Base-by-base conservation (phyloP, 2,113 vertebrate genomes). In the Collichthys lucidus region DNA sequence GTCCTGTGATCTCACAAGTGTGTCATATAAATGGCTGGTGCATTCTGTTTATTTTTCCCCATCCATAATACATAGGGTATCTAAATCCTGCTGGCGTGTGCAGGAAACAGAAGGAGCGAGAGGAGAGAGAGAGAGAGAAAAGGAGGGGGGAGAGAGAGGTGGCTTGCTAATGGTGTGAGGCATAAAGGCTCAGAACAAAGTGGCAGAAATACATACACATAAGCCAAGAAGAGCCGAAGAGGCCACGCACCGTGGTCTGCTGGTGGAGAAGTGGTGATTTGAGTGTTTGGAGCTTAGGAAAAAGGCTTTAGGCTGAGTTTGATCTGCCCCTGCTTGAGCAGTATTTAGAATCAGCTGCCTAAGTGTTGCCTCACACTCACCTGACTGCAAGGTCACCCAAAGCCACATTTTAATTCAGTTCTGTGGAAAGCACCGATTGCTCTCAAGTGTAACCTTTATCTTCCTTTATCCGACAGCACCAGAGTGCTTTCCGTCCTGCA, bases 41-140 rank as follows among this genome's bases (percentile, higher is more conserved):
- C 83, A 59, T 91, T 89, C 76, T 92, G 88, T 93, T 94, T 94
- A 93, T 90, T 89, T 91, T 86, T 65, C 11, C 85, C 91, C 85
- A 93, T 94, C 90, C 88, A 93, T 94, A 93, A 94, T 92, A 93
- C 91, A 94, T 93, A 86, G 89, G 85, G 84, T 86, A 86, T 93
- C 88, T 87, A 90, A 93, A 92, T 94, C 92, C 90, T 92, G 86
- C 90, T 88, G 88, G 80, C 78, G 89, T 91, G 83, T 91, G 92
- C 92, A 89, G 77, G 87, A 90, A 89, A 90, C 67, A 74, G 70
- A 77, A 46, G n/a, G 44, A 57, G 71, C 71, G 53, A 29, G 70
- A 56, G 57, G 71, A 74, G 53, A 29, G 70, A 56, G 57, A 77
- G 77, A 47, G 29, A 29, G 29, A 5, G 5, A 2, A 60, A 52